A percentile compares a stretch with the other conserved stretches of the same genome.
Evolutionary conservation across 1,140 invertebrate genomes (phyloP).

Genomic region (Drepana arcuata): DNA sequence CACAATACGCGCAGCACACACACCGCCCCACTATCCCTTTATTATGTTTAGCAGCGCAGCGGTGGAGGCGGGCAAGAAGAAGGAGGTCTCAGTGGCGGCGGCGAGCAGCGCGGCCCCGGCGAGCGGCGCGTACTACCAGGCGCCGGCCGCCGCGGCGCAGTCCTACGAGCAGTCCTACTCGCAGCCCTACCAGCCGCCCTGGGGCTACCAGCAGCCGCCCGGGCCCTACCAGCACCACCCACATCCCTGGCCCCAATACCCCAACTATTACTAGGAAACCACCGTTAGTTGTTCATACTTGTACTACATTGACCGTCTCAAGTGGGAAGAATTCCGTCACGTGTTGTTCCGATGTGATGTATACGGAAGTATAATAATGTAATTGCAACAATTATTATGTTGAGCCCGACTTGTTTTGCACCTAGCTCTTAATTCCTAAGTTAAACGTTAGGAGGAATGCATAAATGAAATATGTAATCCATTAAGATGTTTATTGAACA

Average conservation of each 20-base stretch:
- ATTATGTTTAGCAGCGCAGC: conserved; percentile 15
- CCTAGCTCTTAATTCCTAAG: too few species aligned
- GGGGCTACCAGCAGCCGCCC: conserved; percentile 62
- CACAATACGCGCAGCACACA: too few species aligned
- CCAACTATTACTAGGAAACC: conserved; percentile 61
- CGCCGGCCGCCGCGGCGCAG: conserved; percentile 28
- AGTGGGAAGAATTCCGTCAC: too few species aligned
- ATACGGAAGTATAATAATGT: too few species aligned
- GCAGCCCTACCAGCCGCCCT: conserved; percentile 56
- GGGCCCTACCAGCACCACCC: conserved; percentile 52
- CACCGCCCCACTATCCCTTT: too few species aligned
- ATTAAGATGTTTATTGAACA: conserved; percentile 1
- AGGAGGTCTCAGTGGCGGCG: conserved; percentile 23
- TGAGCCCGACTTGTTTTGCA: too few species aligned
- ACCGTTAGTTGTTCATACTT: too few species aligned
- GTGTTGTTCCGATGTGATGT: too few species aligned
- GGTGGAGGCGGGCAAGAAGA: conserved; percentile 38
- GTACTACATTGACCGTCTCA: too few species aligned
- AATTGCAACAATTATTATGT: too few species aligned
- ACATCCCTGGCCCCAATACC: conserved; percentile 55
- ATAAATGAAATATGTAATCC: too few species aligned
- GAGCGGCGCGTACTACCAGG: conserved; percentile 41
- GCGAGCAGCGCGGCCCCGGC: conserved; percentile 13
- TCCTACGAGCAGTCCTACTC: conserved; percentile 57
- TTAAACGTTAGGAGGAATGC: too few species aligned